Base-by-base conservation (phyloP, 2,888 invertebrate genomes). In the Galeopsomyia nigrocyanea region DNA sequence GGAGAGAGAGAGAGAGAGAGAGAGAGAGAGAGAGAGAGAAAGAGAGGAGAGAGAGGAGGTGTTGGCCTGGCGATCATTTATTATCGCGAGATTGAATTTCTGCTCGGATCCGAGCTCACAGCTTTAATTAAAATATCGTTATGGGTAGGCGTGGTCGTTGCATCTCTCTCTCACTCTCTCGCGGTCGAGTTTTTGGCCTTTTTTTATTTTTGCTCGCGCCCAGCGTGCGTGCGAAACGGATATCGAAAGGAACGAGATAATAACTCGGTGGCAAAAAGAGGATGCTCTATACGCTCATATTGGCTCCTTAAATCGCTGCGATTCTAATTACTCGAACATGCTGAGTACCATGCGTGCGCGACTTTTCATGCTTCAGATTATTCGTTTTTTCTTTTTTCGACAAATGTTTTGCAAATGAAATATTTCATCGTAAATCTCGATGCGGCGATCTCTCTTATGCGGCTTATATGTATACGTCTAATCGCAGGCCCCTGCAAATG, bases 51-150 rank as follows among this genome's bases (percentile, higher is more conserved):
- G 55, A 31, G 65, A 76, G 80, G 82, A 85, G 84, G 85, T 85
- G 85, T 84, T 83, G 84, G 83, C 81, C 82, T 83, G 79, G 80
- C 83, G 81, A 86, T 86, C 86, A 86, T 86, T 86, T 86, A 86
- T 86, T 86, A 86, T 86, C 86, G 82, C 81, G 81, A 86, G 86
- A 86, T 86, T 86, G 86, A 86, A 86, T 86, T 86, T 86, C 84
- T 85, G 80, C 17, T 47, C 50, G 56, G 47, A 61, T 57, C 63
- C 69, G 31, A 47, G 39, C 47, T 22, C 22, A 16, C 47, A 81
- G 83, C 82, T 84, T 86, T 86, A 86, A 86, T 86, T 86, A 86
- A 86, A 86, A 86, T 86, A 86, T 86, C 86, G 85, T 86, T 86
- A 86, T 84, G 83, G 84, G 86, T 86, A 84, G 86, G 86, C 86